phyloP scores from a whole-genome alignment of 2,113 vertebrate species.

The Stictonetta naevosa region DNA sequence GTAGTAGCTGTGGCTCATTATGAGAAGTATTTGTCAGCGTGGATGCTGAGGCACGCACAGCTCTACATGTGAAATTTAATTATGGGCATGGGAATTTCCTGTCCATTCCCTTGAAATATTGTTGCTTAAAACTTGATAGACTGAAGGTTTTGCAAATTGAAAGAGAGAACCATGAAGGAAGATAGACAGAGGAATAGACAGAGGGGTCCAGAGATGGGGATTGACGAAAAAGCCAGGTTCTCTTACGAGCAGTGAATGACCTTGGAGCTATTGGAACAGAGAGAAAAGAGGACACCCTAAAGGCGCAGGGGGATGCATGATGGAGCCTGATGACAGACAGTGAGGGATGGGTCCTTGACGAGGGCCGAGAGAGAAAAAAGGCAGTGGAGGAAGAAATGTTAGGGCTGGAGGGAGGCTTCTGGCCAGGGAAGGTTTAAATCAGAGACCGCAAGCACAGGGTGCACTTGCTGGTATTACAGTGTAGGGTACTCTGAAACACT shows the following conservation, averaged over 20 bases:
- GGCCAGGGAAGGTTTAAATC: neutral
- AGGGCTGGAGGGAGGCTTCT: neutral
- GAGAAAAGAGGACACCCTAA: constrained; percentile 48
- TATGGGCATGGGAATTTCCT: constrained; percentile 67
- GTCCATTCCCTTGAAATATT: constrained; percentile 51
- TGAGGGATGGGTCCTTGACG: neutral
- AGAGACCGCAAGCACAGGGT: neutral
- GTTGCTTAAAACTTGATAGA: constrained; percentile 60
- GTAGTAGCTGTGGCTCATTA: constrained; percentile 65
- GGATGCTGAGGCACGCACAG: constrained; percentile 37
- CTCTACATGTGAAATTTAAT: constrained; percentile 65
- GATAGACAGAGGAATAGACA: constrained; percentile 57
- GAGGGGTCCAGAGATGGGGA: constrained; percentile 32
- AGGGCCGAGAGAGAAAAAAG: neutral
- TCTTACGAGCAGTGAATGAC: constrained; percentile 46
- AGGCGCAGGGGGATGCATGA: constrained; percentile 26
- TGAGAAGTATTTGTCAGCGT: constrained; percentile 48
- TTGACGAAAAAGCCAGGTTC: constrained; percentile 46
- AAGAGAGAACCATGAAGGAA: constrained; percentile 62
- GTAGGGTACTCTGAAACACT: neutral
- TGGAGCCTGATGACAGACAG: constrained; percentile 7
- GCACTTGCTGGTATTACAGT: neutral
- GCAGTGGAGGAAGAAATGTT: neutral
- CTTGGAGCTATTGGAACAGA: constrained; percentile 14
- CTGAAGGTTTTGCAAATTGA: constrained; percentile 67